Percentiles rank a stretch among this genome's conserved stretches.
phyloP scores from a whole-genome alignment of 2,113 vertebrate species.

The Syrmaticus mikado region DNA sequence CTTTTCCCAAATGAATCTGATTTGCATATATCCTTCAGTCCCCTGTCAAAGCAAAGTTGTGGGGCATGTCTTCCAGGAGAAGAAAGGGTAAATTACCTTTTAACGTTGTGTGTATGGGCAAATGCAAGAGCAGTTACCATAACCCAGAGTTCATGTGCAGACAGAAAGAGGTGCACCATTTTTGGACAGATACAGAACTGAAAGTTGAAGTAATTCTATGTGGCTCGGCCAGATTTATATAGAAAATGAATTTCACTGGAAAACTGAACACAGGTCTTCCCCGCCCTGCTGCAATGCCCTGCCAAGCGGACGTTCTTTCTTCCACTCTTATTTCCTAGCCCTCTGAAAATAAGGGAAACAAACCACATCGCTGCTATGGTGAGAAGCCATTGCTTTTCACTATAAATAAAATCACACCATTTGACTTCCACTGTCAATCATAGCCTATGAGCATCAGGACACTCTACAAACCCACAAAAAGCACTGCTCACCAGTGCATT shows the following conservation, averaged over 20 bases:
- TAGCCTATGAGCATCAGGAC: background rate
- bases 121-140: background rate
- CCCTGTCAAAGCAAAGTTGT: background rate
- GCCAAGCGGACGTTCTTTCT: background rate
- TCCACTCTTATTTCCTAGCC: background rate
- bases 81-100: background rate
- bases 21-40: background rate
- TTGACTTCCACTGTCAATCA: background rate
- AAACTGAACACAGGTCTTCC: background rate
- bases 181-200: background rate
- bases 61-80: background rate
- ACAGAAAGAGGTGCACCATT: background rate
- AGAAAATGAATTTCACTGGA: background rate
- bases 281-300: background rate
- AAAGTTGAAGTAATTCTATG: background rate
- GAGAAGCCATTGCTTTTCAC: background rate
- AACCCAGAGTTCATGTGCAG: background rate
- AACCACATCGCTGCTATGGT: too few species aligned
- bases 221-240: background rate
- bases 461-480: too few species aligned
- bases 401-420: background rate
- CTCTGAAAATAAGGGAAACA: too few species aligned
- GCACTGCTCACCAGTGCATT: background rate
- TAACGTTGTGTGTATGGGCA: background rate
- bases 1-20: background rate